Percentiles rank a stretch among this genome's conserved stretches.
Evolutionary conservation across 2,797 vertebrate genomes (phyloP).

Genomic region (Sebastolobus altivelis): DNA sequence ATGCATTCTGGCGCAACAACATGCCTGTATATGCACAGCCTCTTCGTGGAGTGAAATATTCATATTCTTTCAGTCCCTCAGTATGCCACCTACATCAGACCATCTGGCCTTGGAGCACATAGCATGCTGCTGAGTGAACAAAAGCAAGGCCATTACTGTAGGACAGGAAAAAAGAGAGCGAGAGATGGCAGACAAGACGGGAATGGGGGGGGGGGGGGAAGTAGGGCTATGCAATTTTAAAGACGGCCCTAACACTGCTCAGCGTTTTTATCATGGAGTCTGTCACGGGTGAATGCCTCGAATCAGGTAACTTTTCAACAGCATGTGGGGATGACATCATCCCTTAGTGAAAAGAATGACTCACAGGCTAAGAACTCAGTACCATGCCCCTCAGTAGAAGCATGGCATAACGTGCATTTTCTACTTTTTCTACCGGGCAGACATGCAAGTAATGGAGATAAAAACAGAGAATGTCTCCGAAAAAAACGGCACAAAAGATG

Average conservation of each 20-base stretch:
- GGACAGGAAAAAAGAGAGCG: slow-evolving; percentile 20
- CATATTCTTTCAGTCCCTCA: slow-evolving; percentile 69
- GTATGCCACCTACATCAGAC: slow-evolving; percentile 72
- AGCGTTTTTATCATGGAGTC: slow-evolving; percentile 43
- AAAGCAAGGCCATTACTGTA: slow-evolving; percentile 65
- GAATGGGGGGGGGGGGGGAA: slow-evolving; percentile 13
- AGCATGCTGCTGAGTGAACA: slow-evolving; percentile 63
- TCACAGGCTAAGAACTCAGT: slow-evolving; percentile 48
- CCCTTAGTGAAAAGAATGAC: slow-evolving; percentile 56
- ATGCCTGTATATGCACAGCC: slow-evolving; percentile 24
- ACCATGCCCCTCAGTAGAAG: slow-evolving; percentile 18
- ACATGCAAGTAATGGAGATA: slow-evolving; percentile 21
- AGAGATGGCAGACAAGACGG: slow-evolving; percentile 24
- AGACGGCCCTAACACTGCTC: slow-evolving; percentile 42
- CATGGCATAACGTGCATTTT: slow-evolving; percentile 40
- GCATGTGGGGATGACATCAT: slow-evolving; percentile 72
- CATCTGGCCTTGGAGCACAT: slow-evolving; percentile 70
- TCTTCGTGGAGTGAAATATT: slow-evolving; percentile 72
- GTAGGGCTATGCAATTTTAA: slow-evolving; percentile 72
- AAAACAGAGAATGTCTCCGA: not conserved
- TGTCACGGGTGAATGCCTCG: slow-evolving; percentile 46
- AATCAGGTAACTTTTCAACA: slow-evolving; percentile 61
- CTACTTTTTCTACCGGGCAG: slow-evolving; percentile 7
- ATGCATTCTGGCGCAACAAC: slow-evolving; percentile 19
- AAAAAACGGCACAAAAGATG: slow-evolving; percentile 4